Conservation (phyloP, 1,140 invertebrate genomes). For the Papilio polyxenes region DNA sequence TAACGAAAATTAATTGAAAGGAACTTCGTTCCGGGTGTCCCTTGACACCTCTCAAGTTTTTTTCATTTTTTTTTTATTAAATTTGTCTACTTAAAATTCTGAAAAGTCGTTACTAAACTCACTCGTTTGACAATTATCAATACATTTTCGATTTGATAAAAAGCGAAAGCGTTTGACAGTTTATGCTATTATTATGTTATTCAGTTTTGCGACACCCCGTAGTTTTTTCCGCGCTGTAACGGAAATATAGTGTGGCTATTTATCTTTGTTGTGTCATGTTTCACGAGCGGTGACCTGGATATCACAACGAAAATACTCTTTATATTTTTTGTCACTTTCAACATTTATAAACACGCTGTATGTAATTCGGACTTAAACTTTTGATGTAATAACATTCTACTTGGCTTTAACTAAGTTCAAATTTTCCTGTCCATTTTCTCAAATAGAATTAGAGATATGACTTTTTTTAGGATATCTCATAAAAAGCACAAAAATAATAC, state of each 20-base stretch:
- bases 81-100: no score
- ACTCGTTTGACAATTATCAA: background rate
- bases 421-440: background rate
- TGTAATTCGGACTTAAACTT: background rate
- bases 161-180: background rate
- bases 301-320: background rate
- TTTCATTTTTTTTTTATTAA: no score
- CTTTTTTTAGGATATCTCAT: no score
- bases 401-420: background rate
- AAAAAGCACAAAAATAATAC: no score
- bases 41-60: no score
- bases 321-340: background rate
- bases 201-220: background rate
- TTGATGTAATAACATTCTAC: background rate
- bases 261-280: constrained; percentile 27
- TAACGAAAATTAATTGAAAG: no score
- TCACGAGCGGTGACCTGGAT: constrained; percentile 16
- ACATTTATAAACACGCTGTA: background rate
- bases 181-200: background rate
- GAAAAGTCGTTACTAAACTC: background rate
- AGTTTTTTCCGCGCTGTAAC: constrained; percentile 11
- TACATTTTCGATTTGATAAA: background rate
- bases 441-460: background rate
- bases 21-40: no score
- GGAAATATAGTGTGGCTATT: constrained; percentile 22